phyloP scores from a whole-genome alignment of 2,888 invertebrate genomes.

The Hedychridium roseum region DNA sequence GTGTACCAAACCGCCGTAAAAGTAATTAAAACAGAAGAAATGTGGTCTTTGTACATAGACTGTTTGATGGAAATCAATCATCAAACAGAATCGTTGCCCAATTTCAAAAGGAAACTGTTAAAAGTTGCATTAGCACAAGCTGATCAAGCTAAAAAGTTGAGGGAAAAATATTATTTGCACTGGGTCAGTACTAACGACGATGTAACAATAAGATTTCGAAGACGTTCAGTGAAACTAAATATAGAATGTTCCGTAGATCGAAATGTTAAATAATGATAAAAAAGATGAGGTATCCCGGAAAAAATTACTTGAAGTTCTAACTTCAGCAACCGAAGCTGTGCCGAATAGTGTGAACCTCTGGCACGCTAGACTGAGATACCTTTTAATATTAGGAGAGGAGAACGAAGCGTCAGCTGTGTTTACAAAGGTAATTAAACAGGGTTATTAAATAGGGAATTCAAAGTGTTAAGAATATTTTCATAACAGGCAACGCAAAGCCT shows the following conservation, averaged over 20 bases:
- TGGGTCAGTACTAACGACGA: slow-evolving; percentile 53
- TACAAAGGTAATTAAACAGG: slow-evolving; percentile 48
- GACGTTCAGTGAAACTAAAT: background rate
- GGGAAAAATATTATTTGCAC: slow-evolving; percentile 65
- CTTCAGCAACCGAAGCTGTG: slow-evolving; percentile 63
- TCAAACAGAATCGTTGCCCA: slow-evolving; percentile 62
- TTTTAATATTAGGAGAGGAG: slow-evolving; percentile 62
- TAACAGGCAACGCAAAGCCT: slow-evolving; percentile 55
- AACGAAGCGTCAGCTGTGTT: slow-evolving; percentile 62
- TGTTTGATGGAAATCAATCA: slow-evolving; percentile 67
- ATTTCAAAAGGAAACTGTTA: slow-evolving; percentile 65
- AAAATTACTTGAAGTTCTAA: slow-evolving; percentile 55
- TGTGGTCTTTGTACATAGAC: slow-evolving; percentile 69
- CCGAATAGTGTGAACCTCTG: slow-evolving; percentile 66
- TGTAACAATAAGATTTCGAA: background rate
- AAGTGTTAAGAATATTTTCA: background rate
- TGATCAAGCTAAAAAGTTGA: slow-evolving; percentile 64
- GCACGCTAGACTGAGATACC: slow-evolving; percentile 65
- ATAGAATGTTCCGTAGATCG: slow-evolving; percentile 40
- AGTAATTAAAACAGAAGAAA: slow-evolving; percentile 64
- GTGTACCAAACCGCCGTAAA: slow-evolving; percentile 66
- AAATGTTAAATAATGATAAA: slow-evolving; percentile 46
- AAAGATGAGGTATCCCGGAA: slow-evolving; percentile 40
- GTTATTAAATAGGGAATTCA: background rate
- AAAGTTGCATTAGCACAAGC: slow-evolving; percentile 66